A percentile compares a stretch with the other conserved stretches of the same genome.
phyloP scores from a whole-genome alignment of 2,888 invertebrate genomes.

The Coremacera marginata region DNA sequence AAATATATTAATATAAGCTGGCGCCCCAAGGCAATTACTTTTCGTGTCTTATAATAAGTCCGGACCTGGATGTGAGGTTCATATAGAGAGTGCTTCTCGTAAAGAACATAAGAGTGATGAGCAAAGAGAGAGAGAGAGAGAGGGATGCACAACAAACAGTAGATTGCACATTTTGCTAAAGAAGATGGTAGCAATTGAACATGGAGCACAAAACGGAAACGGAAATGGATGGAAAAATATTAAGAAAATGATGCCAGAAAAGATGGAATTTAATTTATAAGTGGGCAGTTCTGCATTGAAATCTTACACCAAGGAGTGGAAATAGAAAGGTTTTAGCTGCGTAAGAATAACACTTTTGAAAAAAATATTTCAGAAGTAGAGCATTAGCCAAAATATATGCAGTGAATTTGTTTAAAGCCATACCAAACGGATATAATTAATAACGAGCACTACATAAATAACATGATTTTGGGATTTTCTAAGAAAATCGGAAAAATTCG shows the following conservation, averaged over 20 bases:
- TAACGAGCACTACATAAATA: not conserved
- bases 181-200: not conserved
- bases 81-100: not conserved
- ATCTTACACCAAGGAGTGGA: not conserved
- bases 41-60: not conserved
- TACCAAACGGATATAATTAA: not conserved
- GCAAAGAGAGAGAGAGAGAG: not conserved
- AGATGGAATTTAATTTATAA: conserved; percentile 4
- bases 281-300: not conserved
- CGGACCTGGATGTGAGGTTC: not conserved
- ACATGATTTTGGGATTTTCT: no score
- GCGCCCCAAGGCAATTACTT: no score
- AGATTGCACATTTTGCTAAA: not conserved
- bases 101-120: not conserved
- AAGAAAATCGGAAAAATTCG: no score
- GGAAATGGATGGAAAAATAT: conserved; percentile 21
- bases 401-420: not conserved
- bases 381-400: not conserved
- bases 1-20: no score
- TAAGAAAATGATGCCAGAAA: not conserved
- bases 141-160: not conserved
- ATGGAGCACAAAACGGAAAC: not conserved
- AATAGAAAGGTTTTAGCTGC: not conserved
- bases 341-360: not conserved
- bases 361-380: not conserved